Evolutionary conservation across 2,888 invertebrate genomes (phyloP), one percentile per base, ranked within the genome.

Genomic region (Melitaea athalia): DNA sequence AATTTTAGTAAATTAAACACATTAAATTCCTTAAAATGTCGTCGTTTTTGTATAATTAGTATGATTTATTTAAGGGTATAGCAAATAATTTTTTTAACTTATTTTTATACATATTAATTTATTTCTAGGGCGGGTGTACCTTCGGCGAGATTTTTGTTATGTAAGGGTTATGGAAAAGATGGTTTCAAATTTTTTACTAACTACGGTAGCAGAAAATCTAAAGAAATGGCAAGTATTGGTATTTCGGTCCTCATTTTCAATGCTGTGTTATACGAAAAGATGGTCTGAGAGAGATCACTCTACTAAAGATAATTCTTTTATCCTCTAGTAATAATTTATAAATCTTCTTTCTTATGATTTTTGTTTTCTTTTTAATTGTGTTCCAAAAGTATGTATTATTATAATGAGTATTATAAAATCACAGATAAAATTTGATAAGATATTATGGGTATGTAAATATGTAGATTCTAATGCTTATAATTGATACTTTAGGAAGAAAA

Each of bases 141-240:
- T 6, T 98, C 99, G 17, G 96, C 96, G 63, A 95, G 99, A 77
- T 97, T 97, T 93, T 97, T 99, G 11, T 92, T 99, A 63, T 94
- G 98, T 65, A 99, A 99, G 93, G 96, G 96, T 10, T 98, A 95
- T 89, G 95, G 96, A 60, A 94, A 95, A 69, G 95, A 96, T 65
- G 99, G 99, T 3, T 99, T 99, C 83, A 96, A 95, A 74, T 99
- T 99, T 88, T 99, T 96, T 81, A 98, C 99, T 0, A 99, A 99
- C 89, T 98, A 98, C 85, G 95, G 94, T 33, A 99, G 99, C 82
- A 94, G 97, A 59, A 99, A 99, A 92, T 98, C 97, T 14, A 88
- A 89, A 70, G 98, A 99, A 86, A 93, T 99, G 92, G 97, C 96
- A 82, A 31, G 52, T 50, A 47, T 65, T 49, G 17, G 33, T 0